Percentiles rank a stretch among this genome's conserved stretches.
phyloP scores from a whole-genome alignment of 2,113 vertebrate genomes.

The Plectropomus leopardus region DNA sequence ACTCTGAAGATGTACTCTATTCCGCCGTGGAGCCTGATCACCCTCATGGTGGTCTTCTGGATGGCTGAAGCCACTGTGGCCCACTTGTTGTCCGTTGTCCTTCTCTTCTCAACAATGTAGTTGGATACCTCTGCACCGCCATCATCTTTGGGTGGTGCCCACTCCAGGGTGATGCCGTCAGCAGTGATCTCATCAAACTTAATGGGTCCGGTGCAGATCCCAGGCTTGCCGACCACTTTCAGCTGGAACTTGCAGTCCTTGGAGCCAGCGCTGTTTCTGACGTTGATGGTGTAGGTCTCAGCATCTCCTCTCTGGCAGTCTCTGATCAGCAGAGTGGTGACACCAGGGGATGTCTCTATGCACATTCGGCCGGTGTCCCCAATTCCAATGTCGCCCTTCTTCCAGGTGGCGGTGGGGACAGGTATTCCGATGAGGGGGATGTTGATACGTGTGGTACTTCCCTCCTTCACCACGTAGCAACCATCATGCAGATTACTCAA shows the following conservation, averaged over 20 bases:
- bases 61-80: constrained; percentile 95
- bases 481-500: constrained; percentile 91
- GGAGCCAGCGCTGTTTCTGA: constrained; percentile 91
- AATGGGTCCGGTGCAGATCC: constrained; percentile 95
- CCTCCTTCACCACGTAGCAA: constrained; percentile 92
- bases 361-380: constrained; percentile 92
- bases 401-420: constrained; percentile 91
- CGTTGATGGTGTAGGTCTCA: constrained; percentile 90
- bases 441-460: constrained; percentile 93
- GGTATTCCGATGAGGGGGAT: constrained; percentile 93
- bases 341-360: constrained; percentile 89
- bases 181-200: constrained; percentile 98
- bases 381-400: constrained; percentile 89
- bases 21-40: constrained; percentile 96
- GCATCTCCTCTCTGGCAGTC: constrained; percentile 96
- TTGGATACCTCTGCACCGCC: constrained; percentile 98
- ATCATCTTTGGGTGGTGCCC: constrained; percentile 94
- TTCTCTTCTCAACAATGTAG: constrained; percentile 97
- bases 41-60: constrained; percentile 95
- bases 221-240: constrained; percentile 97
- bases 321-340: constrained; percentile 92
- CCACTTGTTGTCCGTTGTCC: constrained; percentile 96
- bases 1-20: constrained; percentile 96
- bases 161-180: constrained; percentile 94
- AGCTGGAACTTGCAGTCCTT: constrained; percentile 92